These are phyloP conservation scores for Lingula anatina DNA, from an alignment of 2,888 invertebrate genomes.

Conservation along the genomic window DNA sequence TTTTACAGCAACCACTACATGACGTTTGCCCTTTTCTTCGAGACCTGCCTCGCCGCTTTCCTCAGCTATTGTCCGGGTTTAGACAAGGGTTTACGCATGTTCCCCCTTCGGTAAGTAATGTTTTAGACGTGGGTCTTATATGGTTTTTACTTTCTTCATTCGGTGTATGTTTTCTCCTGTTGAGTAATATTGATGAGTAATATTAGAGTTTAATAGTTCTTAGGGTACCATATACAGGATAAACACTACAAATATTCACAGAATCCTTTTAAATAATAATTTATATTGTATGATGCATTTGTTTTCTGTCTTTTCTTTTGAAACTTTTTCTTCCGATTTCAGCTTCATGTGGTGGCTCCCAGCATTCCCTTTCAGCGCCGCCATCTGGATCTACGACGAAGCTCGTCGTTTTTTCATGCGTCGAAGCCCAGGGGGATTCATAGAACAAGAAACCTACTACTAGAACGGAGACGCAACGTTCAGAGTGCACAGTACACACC, in stretches of 20 bases:
- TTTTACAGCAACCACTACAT: slow-evolving; percentile 49
- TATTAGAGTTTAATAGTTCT: too few relatives aligned
- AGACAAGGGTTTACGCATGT: slow-evolving; percentile 53
- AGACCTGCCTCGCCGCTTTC: slow-evolving; percentile 52
- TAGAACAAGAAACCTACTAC: slow-evolving; percentile 98
- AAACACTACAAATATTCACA: too few relatives aligned
- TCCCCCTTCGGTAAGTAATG: slow-evolving; percentile 49
- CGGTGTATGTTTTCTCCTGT: too few relatives aligned
- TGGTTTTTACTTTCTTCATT: too few relatives aligned
- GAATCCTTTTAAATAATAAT: too few relatives aligned
- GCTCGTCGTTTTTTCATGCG: slow-evolving; percentile 94
- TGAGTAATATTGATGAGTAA: too few relatives aligned
- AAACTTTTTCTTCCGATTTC: slow-evolving; percentile 29
- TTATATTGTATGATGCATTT: too few relatives aligned
- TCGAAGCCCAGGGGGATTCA: slow-evolving; percentile 96
- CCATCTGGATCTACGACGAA: slow-evolving; percentile 99
- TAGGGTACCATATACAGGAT: too few relatives aligned
- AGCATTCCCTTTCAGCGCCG: slow-evolving; percentile 93
- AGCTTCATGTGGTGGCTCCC: slow-evolving; percentile 99
- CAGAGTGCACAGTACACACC: too few relatives aligned
- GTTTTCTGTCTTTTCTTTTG: background rate
- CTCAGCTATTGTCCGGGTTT: slow-evolving; percentile 52
- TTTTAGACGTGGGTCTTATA: too few relatives aligned
- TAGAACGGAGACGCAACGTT: too few relatives aligned
- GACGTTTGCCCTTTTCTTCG: slow-evolving; percentile 53